phyloP scores from a whole-genome alignment of 2,113 vertebrate genomes.

The Nansenia antarctica region DNA sequence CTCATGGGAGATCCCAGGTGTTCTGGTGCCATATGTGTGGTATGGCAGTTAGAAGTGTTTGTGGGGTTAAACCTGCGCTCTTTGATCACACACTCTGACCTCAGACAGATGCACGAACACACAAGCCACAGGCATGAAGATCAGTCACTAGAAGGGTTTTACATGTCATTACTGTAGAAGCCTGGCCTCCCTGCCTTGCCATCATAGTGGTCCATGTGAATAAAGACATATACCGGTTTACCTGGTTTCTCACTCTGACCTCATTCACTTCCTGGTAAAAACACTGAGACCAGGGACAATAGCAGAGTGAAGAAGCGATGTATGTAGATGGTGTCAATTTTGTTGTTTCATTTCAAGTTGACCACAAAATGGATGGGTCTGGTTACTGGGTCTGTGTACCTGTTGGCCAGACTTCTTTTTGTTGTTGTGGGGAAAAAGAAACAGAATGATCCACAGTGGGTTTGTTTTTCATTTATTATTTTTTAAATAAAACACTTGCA shows the following conservation, averaged over 20 bases:
- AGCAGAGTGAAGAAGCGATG: neutral
- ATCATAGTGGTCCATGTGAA: too few species aligned
- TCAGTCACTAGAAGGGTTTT: too few species aligned
- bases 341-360: too few species aligned
- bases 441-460: constrained; percentile 20
- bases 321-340: too few species aligned
- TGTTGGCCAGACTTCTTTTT: too few species aligned
- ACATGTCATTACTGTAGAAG: too few species aligned
- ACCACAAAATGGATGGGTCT: neutral
- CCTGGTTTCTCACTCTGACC: constrained; percentile 14
- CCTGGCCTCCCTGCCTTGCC: too few species aligned
- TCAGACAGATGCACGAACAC: constrained; percentile 70
- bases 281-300: neutral
- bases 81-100: constrained; percentile 74
- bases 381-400: too few species aligned
- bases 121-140: too few species aligned
- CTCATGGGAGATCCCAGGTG: constrained; percentile 52
- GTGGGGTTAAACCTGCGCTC: constrained; percentile 47
- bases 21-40: constrained; percentile 1
- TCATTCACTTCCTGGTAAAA: neutral
- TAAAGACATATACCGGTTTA: neutral
- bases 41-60: constrained; percentile 61
- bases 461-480: constrained; percentile 64
- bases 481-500: constrained; percentile 78
- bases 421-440: constrained; percentile 3